A percentile compares a stretch with the other conserved stretches of the same genome.
Evolutionary conservation across 2,797 vertebrate genomes (phyloP).

Genomic region (Anguilla pacifica): DNA sequence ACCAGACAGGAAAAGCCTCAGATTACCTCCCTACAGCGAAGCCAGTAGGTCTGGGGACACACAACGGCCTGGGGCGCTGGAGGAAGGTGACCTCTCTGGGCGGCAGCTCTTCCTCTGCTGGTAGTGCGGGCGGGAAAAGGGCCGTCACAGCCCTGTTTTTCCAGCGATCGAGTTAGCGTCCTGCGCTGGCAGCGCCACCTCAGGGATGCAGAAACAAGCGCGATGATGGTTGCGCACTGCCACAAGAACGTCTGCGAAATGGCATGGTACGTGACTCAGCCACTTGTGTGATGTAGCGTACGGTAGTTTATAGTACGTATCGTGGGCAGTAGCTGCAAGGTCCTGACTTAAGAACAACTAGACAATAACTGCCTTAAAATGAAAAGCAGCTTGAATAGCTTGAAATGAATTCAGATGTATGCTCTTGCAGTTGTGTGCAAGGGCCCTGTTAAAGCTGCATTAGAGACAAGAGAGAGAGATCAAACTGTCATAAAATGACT

Average conservation of each 20-base stretch:
- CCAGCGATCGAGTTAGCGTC: neutral
- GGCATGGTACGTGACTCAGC: no score
- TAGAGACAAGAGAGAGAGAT: neutral
- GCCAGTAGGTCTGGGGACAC: conserved; percentile 1
- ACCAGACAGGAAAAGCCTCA: neutral
- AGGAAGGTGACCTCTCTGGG: conserved; percentile 11
- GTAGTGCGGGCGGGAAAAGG: neutral
- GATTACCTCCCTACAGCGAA: neutral
- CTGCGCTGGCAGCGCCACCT: neutral
- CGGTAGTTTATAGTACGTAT: neutral
- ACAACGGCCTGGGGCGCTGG: neutral
- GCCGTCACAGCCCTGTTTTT: neutral
- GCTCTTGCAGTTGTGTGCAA: neutral
- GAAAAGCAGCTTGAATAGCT: neutral
- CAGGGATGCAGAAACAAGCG: neutral
- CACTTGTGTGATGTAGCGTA: neutral
- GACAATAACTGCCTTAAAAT: neutral
- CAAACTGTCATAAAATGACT: neutral
- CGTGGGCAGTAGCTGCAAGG: neutral
- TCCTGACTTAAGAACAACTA: neutral
- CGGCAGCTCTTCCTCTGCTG: neutral
- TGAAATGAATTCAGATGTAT: neutral
- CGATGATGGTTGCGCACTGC: no score
- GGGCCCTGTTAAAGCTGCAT: neutral
- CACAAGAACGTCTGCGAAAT: no score